Percentiles rank a stretch among this genome's conserved stretches.
Conservation (phyloP, 2,113 vertebrate genomes). For the Riparia riparia region DNA sequence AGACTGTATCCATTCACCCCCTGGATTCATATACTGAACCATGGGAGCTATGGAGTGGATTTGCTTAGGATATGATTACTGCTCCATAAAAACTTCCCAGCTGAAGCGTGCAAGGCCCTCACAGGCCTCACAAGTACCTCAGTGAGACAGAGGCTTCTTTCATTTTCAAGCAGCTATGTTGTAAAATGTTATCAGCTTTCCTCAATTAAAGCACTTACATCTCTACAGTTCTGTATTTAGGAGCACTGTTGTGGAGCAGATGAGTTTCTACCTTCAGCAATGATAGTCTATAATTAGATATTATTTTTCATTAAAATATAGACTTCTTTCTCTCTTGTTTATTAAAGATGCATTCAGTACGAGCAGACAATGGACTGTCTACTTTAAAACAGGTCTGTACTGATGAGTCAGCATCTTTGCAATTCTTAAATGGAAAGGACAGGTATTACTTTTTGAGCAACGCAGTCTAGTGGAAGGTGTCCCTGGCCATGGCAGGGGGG, state of each 20-base stretch:
- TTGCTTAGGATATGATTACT: background rate
- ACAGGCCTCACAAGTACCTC: background rate
- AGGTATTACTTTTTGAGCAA: background rate
- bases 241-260: background rate
- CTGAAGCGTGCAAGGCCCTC: background rate
- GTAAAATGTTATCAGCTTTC: background rate
- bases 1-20: background rate
- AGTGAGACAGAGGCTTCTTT: background rate
- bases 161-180: background rate
- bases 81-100: background rate
- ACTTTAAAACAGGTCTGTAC: background rate
- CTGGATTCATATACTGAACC: background rate
- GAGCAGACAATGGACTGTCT: background rate
- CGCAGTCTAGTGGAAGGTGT: background rate
- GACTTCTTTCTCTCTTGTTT: background rate
- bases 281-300: background rate
- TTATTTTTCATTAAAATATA: background rate
- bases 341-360: background rate
- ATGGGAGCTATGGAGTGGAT: background rate
- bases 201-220: background rate
- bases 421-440: background rate
- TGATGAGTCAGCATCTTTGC: background rate
- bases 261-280: background rate
- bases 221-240: background rate
- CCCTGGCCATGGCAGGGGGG: background rate